Conservation (phyloP, 2,888 invertebrate species). For the Thelaira solivaga region DNA sequence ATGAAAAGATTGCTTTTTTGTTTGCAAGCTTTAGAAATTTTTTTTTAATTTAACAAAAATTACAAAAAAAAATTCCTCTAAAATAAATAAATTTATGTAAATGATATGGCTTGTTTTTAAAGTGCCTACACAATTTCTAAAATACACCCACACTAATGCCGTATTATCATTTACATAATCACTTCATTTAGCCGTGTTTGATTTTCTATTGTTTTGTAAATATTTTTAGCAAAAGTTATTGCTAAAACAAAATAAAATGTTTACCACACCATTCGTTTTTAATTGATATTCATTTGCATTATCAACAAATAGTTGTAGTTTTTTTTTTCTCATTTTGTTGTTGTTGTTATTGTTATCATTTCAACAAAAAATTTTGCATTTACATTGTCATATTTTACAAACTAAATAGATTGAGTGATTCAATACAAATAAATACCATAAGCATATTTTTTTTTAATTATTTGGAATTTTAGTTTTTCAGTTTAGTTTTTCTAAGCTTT, state of each 20-base stretch:
- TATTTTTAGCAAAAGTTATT: not conserved
- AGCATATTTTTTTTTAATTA: not conserved
- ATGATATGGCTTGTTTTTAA: no score
- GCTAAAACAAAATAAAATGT: not conserved
- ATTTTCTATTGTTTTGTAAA: not conserved
- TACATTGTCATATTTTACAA: constrained; percentile 32
- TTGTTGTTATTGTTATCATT: constrained; percentile 34
- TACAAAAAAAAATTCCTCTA: no score
- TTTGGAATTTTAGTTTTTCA: no score
- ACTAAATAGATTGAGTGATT: not conserved
- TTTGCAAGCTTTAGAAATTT: no score
- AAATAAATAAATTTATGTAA: no score
- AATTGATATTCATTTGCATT: constrained; percentile 29
- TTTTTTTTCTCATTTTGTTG: no score
- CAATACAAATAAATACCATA: constrained; percentile 39
- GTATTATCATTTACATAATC: not conserved
- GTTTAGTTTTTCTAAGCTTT: no score
- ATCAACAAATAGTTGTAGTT: constrained; percentile 11
- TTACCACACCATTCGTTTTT: not conserved
- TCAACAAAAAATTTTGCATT: constrained; percentile 51
- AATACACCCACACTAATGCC: no score
- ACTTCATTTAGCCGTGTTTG: not conserved
- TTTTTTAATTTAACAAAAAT: no score
- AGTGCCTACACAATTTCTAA: not conserved
- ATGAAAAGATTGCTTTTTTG: no score